A percentile compares a stretch with the other conserved stretches of the same genome.
phyloP scores from a whole-genome alignment of 2,797 vertebrate genomes.

The Acridotheres tristis region DNA sequence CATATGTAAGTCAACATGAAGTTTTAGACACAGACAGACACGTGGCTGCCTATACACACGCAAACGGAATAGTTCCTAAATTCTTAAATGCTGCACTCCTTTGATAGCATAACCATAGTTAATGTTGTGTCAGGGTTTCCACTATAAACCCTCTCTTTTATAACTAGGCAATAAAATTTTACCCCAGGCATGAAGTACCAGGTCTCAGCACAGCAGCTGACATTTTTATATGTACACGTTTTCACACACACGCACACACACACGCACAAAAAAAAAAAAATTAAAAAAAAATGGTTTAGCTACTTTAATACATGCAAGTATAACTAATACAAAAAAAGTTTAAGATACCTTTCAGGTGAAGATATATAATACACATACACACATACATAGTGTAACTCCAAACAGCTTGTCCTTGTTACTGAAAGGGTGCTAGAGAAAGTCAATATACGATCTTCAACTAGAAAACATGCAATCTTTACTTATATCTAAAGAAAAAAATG shows the following conservation, averaged over 20 bases:
- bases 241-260: conserved; percentile 21
- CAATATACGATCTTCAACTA: neutral
- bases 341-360: neutral
- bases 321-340: neutral
- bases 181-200: conserved; percentile 63
- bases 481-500: conserved; percentile 21
- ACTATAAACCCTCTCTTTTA: conserved; percentile 71
- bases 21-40: neutral
- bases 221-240: conserved; percentile 59
- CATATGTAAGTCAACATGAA: neutral
- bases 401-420: neutral
- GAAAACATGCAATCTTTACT: neutral
- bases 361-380: neutral
- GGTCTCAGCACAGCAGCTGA: conserved; percentile 46
- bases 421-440: neutral
- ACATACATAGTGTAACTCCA: neutral
- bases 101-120: conserved; percentile 41
- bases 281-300: neutral
- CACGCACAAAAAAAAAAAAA: neutral
- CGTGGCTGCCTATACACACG: neutral
- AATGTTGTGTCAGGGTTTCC: conserved; percentile 69
- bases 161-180: conserved; percentile 65
- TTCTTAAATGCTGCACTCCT: conserved; percentile 48
- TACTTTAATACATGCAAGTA: conserved; percentile 27
- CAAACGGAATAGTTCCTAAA: conserved; percentile 4